These are phyloP conservation scores for Chionomys nivalis DNA, from an alignment of 2,113 vertebrate species.

Conservation along the genomic window DNA sequence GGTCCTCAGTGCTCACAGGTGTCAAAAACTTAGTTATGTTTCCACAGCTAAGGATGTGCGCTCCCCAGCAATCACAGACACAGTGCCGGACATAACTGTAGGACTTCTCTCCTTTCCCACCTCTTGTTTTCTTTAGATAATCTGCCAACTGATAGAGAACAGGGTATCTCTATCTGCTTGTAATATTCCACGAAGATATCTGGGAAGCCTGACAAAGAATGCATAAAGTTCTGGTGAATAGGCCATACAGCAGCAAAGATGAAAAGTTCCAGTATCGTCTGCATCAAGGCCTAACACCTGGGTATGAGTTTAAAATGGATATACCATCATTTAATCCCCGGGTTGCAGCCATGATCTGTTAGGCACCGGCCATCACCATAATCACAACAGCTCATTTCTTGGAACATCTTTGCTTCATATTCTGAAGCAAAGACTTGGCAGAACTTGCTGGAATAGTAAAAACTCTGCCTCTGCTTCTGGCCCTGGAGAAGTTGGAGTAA, in stretches of 20 bases:
- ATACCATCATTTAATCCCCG: not conserved
- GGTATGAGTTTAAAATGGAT: not conserved
- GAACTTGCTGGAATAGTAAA: conserved; percentile 6
- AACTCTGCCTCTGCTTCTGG: not conserved
- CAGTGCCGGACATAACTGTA: not conserved
- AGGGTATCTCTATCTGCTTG: not conserved
- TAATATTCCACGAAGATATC: not conserved
- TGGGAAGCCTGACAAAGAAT: not conserved
- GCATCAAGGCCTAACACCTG: not conserved
- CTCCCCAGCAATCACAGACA: not conserved
- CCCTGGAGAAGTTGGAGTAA: conserved; percentile 34
- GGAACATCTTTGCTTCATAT: not conserved
- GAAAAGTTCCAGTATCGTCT: not conserved
- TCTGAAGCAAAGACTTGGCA: conserved; percentile 30
- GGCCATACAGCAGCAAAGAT: not conserved
- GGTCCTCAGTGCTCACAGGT: no score
- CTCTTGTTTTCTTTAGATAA: not conserved
- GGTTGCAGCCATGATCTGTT: not conserved
- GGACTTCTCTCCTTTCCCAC: not conserved
- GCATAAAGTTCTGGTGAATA: not conserved
- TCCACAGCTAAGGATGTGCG: not conserved
- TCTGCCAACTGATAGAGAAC: no score
- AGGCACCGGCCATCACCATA: not conserved
- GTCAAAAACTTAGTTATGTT: not conserved
- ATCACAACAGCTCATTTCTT: conserved; percentile 15